Base-by-base conservation (phyloP, 2,797 vertebrate genomes). In the Diceros bicornis region DNA sequence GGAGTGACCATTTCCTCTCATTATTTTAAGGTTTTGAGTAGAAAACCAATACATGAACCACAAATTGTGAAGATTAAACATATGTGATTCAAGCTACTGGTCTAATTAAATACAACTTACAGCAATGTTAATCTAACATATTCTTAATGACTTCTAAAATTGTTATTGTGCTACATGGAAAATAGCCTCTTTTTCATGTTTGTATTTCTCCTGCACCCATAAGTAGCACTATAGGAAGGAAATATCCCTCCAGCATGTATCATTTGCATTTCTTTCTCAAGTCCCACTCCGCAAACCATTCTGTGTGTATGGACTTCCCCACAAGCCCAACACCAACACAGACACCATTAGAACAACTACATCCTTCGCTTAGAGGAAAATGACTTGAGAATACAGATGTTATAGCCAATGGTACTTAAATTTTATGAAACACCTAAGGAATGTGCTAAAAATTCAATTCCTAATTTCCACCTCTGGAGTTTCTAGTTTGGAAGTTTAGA, bases 71-170 rank as follows among this genome's bases (percentile, higher is more conserved):
- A 87, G 57, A 77, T 64, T 69, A 95, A 92, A 83, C 34, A 84
- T 64, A 57, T 10, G 68, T 34, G 62, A 29, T 95, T 95, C 72
- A 74, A 93, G 27, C 27, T 97, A 64, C 18, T 92, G 5, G 41
- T 77, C 57, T 94, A 93, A 94, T 94, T 85, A 89, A 85, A 89
- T 41, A 47, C 25, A 84, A 50, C 23, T 59, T 88, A 77, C 4
- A 66, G 6, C 16, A 69, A 94, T 69, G 21, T 78, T 77, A 55
- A 82, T 82, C n/a, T 83, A 50, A 75, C 50, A 84, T 29, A 75
- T 50, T 92, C 75, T 87, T 93, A 69, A 72, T 23, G 21, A 94
- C 78, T 93, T 91, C 21, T 32, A 79, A 88, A 93, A 84, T 37
- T 59, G 2, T 81, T 77, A 64, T 69, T 27, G 32, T 75, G 18